These are phyloP conservation scores for Helogale parvula DNA, from an alignment of 2,113 vertebrate species.

Conservation along the genomic window DNA sequence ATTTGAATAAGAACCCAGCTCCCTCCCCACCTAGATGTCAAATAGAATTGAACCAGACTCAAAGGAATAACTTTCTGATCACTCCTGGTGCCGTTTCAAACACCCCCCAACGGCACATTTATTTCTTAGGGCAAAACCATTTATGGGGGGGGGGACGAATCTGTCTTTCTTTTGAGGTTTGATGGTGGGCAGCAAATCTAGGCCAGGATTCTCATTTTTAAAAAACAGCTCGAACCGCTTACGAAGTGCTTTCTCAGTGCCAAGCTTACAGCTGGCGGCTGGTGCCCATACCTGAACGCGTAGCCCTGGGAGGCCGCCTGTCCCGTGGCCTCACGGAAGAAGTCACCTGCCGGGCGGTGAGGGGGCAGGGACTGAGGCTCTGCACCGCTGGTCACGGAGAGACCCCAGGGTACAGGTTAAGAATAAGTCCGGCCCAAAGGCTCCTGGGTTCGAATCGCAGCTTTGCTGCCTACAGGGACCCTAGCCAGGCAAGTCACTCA, in stretches of 20 bases:
- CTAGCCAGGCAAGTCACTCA: neutral
- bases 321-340: neutral
- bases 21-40: neutral
- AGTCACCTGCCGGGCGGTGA: fast-evolving
- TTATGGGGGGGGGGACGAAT: neutral
- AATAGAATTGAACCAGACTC: slow-evolving; percentile 28
- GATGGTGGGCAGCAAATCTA: neutral
- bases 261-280: neutral
- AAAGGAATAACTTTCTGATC: slow-evolving; percentile 61
- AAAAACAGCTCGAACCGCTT: neutral
- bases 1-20: neutral
- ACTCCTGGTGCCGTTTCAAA: neutral
- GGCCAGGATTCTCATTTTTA: neutral
- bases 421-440: fast-evolving
- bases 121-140: neutral
- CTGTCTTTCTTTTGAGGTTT: neutral
- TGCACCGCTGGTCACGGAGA: fast-evolving
- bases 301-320: neutral
- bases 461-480: neutral
- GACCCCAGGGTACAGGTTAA: neutral
- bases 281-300: neutral
- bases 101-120: neutral
- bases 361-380: too few species aligned
- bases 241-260: neutral
- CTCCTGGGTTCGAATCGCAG: neutral